A percentile compares a stretch with the other conserved stretches of the same genome.
Evolutionary conservation across 2,888 invertebrate species (phyloP).

Genomic region (Nemotelus nigrinus): DNA sequence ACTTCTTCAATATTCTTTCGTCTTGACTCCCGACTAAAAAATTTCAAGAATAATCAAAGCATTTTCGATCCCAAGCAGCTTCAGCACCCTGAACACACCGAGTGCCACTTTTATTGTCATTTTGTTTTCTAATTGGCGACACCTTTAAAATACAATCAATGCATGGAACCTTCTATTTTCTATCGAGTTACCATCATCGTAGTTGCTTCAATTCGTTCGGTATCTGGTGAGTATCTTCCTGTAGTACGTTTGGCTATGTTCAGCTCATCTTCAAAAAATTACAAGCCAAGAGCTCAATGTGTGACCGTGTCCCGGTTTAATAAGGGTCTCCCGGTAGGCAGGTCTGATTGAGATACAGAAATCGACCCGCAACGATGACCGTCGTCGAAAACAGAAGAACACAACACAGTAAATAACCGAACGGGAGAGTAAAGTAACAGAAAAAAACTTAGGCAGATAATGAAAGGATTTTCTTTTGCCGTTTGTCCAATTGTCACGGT

Average conservation of each 20-base stretch:
- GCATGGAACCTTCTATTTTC: no score
- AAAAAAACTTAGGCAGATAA: constrained; percentile 25
- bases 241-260: no score
- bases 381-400: not conserved
- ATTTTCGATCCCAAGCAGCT: not conserved
- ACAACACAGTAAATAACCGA: not conserved
- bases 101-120: constrained; percentile 32
- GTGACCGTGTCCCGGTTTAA: constrained; percentile 40
- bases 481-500: constrained; percentile 34
- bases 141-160: not conserved
- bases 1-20: constrained; percentile 19
- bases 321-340: constrained; percentile 34
- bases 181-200: no score
- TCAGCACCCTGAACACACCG: not conserved
- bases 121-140: constrained; percentile 45
- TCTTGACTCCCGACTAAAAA: not conserved
- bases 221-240: no score
- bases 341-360: not conserved
- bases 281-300: constrained; percentile 32
- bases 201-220: no score
- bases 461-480: constrained; percentile 38
- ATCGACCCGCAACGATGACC: not conserved
- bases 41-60: constrained; percentile 7
- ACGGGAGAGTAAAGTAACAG: not conserved
- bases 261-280: not conserved